Conservation (phyloP, 2,797 vertebrate species). For the Tenualosa ilisha region DNA sequence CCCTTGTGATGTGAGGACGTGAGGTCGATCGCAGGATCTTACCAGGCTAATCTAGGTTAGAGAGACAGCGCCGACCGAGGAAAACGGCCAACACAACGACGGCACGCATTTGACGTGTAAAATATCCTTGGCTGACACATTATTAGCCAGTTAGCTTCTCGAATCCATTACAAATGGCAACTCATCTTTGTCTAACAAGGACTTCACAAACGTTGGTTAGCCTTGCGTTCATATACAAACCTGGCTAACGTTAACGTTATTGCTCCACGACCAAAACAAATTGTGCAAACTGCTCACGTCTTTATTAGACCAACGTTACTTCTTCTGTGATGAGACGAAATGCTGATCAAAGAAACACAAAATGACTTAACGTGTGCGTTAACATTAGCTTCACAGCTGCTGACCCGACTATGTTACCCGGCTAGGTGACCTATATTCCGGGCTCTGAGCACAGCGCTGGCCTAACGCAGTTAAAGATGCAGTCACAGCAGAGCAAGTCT, state of each 20-base stretch:
- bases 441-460: background rate
- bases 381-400: constrained; percentile 33
- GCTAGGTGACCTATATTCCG: constrained; percentile 39
- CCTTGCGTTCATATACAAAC: background rate
- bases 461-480: too few relatives aligned
- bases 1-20: background rate
- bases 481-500: background rate
- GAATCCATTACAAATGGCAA: too few relatives aligned
- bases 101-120: background rate
- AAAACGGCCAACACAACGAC: background rate
- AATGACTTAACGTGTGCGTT: constrained; percentile 36
- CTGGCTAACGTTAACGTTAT: background rate
- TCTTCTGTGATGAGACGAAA: background rate
- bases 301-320: too few relatives aligned
- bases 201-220: background rate
- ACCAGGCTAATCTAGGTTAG: background rate
- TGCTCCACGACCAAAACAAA: background rate
- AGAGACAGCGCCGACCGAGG: background rate
- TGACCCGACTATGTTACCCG: constrained; percentile 32
- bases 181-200: background rate
- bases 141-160: constrained; percentile 21
- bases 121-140: background rate
- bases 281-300: background rate
- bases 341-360: background rate
- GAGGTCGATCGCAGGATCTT: too few relatives aligned